These are phyloP conservation scores for Heliothis virescens DNA, from an alignment of 1,140 invertebrate species.

Conservation along the genomic window DNA sequence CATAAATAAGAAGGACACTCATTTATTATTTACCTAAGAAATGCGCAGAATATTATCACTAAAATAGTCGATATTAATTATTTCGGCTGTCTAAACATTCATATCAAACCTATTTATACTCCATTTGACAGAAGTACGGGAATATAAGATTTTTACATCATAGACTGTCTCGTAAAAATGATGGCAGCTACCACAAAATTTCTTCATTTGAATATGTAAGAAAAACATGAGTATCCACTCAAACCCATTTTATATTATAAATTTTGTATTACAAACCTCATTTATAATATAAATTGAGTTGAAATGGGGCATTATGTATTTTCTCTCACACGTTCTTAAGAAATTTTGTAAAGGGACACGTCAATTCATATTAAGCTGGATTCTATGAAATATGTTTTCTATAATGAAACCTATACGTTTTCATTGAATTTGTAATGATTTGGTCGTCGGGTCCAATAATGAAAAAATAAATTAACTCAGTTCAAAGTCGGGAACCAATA, in stretches of 20 bases:
- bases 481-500: neutral
- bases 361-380: slow-evolving; percentile 13
- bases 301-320: slow-evolving; percentile 30
- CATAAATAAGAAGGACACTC: no score
- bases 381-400: neutral
- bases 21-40: neutral
- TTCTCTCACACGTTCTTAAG: slow-evolving; percentile 19
- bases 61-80: neutral
- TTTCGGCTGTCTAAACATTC: neutral
- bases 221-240: slow-evolving; percentile 29
- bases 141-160: neutral
- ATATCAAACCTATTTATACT: neutral
- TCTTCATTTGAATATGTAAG: slow-evolving; percentile 40
- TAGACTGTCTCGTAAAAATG: slow-evolving; percentile 29
- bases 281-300: slow-evolving; percentile 37
- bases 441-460: neutral
- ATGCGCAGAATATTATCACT: neutral
- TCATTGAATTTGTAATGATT: slow-evolving; percentile 21
- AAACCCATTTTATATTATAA: slow-evolving; percentile 31
- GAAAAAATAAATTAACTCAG: neutral
- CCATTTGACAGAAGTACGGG: neutral
- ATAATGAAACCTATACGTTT: slow-evolving; percentile 19
- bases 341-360: slow-evolving; percentile 14
- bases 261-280: slow-evolving; percentile 41
- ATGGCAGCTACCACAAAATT: slow-evolving; percentile 31